A percentile compares a stretch with the other conserved stretches of the same genome.
Conservation (phyloP, 2,888 invertebrate genomes). For the Polia nebulosa region DNA sequence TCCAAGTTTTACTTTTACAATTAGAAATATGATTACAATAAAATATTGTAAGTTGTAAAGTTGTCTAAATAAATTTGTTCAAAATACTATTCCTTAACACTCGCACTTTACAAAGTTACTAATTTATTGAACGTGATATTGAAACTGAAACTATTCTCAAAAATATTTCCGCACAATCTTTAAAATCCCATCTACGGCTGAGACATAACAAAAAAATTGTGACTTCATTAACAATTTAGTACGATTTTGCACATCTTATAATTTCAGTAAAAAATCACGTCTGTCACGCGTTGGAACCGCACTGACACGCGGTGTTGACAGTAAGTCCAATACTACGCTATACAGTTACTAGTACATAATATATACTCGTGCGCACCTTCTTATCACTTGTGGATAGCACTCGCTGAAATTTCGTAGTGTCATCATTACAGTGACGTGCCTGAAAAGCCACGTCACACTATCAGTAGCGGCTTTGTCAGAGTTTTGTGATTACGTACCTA, state of each 20-base stretch:
- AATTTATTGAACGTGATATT: background rate
- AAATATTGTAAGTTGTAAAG: background rate
- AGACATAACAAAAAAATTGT: background rate
- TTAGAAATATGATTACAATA: background rate
- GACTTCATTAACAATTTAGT: background rate
- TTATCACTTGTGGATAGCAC: constrained; percentile 22
- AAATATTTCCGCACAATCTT: background rate
- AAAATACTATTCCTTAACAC: background rate
- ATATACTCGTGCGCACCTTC: constrained; percentile 13
- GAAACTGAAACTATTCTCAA: background rate
- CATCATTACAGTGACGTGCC: constrained; percentile 31
- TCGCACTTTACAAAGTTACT: background rate
- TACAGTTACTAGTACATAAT: constrained; percentile 13
- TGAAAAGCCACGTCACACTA: background rate
- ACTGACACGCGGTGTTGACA: constrained; percentile 34
- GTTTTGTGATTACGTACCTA: background rate
- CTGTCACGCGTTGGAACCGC: constrained; percentile 1
- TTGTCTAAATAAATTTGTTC: background rate
- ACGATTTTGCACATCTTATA: background rate
- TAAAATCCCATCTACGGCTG: background rate
- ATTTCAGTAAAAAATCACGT: background rate
- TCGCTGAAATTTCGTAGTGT: constrained; percentile 1
- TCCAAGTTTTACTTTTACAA: background rate
- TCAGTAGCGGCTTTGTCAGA: background rate
- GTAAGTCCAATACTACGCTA: constrained; percentile 1